Evolutionary conservation across 2,797 vertebrate species (phyloP).

Genomic region (Hylomyscus alleni): DNA sequence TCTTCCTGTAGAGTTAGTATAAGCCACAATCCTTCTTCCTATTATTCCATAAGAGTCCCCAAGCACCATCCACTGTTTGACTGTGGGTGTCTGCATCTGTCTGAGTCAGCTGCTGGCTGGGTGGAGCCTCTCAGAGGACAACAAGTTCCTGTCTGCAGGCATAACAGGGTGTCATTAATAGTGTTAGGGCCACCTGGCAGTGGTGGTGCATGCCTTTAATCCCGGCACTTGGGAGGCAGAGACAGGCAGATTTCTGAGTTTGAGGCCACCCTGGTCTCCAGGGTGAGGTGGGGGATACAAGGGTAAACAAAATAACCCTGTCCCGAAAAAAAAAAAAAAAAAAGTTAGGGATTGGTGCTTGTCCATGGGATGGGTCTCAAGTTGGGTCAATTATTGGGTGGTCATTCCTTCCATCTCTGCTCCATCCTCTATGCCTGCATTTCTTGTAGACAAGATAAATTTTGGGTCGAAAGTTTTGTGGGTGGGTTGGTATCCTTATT

Average conservation of each 20-base stretch:
- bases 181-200: too few species aligned
- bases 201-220: too few species aligned
- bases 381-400: background rate
- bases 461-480: background rate
- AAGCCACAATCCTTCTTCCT: background rate
- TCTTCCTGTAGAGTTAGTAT: background rate
- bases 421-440: background rate
- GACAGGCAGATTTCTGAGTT: too few species aligned
- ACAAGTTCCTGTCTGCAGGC: background rate
- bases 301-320: too few species aligned
- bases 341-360: too few species aligned
- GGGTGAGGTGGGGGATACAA: too few species aligned
- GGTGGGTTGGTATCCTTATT: background rate
- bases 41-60: background rate
- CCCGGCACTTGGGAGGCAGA: too few species aligned
- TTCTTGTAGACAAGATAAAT: background rate
- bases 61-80: background rate
- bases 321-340: too few species aligned
- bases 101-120: background rate
- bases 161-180: background rate
- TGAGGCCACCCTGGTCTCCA: too few species aligned
- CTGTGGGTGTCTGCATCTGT: background rate
- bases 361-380: background rate
- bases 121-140: background rate
- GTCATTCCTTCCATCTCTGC: background rate